These are phyloP conservation scores for Lasioglossum zephyrum DNA, from an alignment of 2,888 invertebrate species.

Conservation along the genomic window DNA sequence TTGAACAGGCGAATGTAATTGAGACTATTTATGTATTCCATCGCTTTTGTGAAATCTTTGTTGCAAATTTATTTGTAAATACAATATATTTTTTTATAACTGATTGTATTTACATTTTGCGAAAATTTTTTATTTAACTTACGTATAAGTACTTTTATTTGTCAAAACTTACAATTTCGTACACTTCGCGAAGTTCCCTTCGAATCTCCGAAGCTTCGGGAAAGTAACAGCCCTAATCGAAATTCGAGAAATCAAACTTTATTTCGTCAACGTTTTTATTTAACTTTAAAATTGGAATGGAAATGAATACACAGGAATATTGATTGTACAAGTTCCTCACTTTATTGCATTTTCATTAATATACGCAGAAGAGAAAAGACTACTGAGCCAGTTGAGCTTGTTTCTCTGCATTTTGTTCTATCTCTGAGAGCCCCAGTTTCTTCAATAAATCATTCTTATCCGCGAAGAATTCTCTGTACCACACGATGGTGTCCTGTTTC, in stretches of 20 bases:
- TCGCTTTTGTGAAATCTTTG: no score
- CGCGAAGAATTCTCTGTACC: slow-evolving; percentile 96
- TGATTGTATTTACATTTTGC: no score
- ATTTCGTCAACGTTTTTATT: neutral
- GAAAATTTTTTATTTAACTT: no score
- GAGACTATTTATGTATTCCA: neutral
- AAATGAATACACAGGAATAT: neutral
- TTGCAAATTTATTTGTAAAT: no score
- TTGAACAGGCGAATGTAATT: neutral
- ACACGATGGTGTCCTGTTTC: slow-evolving; percentile 94
- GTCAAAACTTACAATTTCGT: no score
- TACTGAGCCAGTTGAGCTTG: neutral
- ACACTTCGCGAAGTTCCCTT: no score
- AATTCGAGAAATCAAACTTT: neutral
- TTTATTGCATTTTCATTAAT: slow-evolving; percentile 17
- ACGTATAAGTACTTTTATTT: no score
- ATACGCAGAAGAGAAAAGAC: neutral
- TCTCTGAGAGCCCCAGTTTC: slow-evolving; percentile 87
- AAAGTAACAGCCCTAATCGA: no score
- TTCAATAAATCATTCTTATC: slow-evolving; percentile 90
- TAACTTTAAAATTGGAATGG: neutral
- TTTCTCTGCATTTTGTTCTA: neutral
- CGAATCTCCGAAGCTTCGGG: no score
- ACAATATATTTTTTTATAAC: no score
- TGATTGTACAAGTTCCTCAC: neutral